Conservation (phyloP, 2,888 invertebrate genomes). For the Habroteleia sp. region DNA sequence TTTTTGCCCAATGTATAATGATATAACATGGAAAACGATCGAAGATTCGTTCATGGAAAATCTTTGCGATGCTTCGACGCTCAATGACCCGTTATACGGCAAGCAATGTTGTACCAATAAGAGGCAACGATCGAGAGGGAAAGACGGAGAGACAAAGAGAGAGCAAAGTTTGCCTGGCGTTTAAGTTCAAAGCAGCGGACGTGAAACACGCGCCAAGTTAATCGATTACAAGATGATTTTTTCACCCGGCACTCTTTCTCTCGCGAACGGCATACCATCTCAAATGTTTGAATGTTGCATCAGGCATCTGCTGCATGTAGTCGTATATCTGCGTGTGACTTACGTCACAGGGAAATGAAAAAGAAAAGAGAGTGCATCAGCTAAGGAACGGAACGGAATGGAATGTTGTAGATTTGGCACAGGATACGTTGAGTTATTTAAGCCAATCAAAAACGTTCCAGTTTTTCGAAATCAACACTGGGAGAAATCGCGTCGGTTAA, state of each 20-base stretch:
- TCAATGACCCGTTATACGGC: constrained; percentile 49
- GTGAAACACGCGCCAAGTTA: constrained; percentile 53
- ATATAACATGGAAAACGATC: constrained; percentile 37
- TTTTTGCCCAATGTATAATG: neutral
- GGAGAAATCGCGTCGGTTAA: no score
- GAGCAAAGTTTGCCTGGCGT: neutral
- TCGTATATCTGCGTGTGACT: constrained; percentile 5
- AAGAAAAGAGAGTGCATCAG: constrained; percentile 49
- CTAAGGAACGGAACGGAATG: constrained; percentile 36
- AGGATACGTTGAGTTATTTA: constrained; percentile 14
- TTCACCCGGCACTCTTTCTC: constrained; percentile 14
- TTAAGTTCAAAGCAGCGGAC: constrained; percentile 45
- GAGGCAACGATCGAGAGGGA: constrained; percentile 7
- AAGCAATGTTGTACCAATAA: constrained; percentile 35
- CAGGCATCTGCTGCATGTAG: no score
- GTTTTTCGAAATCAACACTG: constrained; percentile 4
- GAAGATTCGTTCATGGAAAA: constrained; percentile 27
- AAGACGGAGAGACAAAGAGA: constrained; percentile 10
- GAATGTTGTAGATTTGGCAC: constrained; percentile 46
- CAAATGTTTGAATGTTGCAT: constrained; percentile 34
- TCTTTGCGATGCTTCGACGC: constrained; percentile 36
- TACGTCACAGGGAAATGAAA: constrained; percentile 42
- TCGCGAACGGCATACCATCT: constrained; percentile 34
- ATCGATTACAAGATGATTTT: constrained; percentile 44
- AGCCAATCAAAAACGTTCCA: constrained; percentile 7